Conservation (phyloP, 2,888 invertebrate genomes). For the Macaria notata region DNA sequence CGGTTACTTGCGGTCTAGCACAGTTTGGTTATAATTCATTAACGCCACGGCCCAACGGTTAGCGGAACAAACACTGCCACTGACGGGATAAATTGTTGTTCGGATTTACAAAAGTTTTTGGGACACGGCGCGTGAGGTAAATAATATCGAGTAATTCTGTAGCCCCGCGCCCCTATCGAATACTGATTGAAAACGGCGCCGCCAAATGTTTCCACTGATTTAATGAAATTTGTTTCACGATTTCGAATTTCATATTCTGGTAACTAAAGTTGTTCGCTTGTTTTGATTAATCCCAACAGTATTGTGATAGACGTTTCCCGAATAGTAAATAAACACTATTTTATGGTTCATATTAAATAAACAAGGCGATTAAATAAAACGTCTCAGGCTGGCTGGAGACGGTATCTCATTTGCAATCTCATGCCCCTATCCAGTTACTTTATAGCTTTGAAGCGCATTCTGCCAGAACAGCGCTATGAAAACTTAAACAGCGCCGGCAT, state of each 20-base stretch:
- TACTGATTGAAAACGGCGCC: constrained; percentile 16
- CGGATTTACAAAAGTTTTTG: constrained; percentile 29
- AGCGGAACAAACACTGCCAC: constrained; percentile 34
- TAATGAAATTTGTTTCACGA: constrained; percentile 7
- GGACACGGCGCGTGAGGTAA: constrained; percentile 22
- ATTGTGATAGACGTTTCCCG: neutral
- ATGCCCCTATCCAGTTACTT: constrained; percentile 7
- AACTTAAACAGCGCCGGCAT: constrained; percentile 18
- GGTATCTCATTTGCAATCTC: constrained; percentile 3
- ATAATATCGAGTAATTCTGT: constrained; percentile 14
- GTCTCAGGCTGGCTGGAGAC: neutral
- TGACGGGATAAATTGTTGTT: constrained; percentile 38
- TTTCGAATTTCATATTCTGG: neutral
- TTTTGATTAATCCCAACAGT: no score
- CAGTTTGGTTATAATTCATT: constrained; percentile 42
- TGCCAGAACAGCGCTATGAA: constrained; percentile 11
- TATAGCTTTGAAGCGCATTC: constrained; percentile 8
- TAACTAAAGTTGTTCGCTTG: neutral
- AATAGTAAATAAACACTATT: neutral
- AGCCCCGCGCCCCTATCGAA: constrained; percentile 8
- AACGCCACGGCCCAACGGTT: constrained; percentile 30
- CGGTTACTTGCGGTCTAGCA: constrained; percentile 43
- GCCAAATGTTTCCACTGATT: constrained; percentile 6
- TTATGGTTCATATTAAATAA: neutral
- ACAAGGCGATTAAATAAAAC: neutral